These are phyloP conservation scores for Coelogynopora nodosa DNA, from an alignment of 2,888 invertebrate species.

Conservation along the genomic window DNA sequence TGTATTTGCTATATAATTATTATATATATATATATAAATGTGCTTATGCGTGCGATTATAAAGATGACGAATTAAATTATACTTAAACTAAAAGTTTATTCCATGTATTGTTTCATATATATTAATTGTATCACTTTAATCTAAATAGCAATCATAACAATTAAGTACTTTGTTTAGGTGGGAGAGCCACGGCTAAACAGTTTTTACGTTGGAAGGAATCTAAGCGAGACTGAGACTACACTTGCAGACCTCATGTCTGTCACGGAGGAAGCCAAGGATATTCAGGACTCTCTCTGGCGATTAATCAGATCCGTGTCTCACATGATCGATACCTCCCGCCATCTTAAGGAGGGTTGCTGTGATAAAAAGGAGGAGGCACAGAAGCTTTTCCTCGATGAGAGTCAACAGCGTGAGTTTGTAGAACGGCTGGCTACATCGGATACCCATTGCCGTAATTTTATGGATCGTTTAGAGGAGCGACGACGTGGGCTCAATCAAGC, in stretches of 20 bases:
- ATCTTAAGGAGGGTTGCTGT: neutral
- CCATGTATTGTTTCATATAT: too few relatives aligned
- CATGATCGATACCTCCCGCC: conserved; percentile 26
- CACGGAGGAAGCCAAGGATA: conserved; percentile 40
- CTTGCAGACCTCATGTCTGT: conserved; percentile 39
- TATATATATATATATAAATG: too few relatives aligned
- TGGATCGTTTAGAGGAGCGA: conserved; percentile 71
- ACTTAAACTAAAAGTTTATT: too few relatives aligned
- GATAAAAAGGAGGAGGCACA: neutral
- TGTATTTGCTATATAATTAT: too few relatives aligned
- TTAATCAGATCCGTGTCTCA: conserved; percentile 16
- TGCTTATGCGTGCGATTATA: too few relatives aligned
- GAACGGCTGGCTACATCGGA: conserved; percentile 28
- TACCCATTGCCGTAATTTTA: conserved; percentile 57
- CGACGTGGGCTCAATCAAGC: conserved; percentile 70
- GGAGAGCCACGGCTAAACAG: conserved; percentile 36
- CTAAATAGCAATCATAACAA: too few relatives aligned
- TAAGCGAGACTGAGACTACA: conserved; percentile 39
- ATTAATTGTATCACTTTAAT: too few relatives aligned
- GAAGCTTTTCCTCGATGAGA: conserved; percentile 17
- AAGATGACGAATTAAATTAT: too few relatives aligned
- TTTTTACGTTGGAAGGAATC: conserved; percentile 36
- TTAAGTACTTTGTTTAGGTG: conserved; percentile 22
- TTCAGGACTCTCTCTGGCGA: conserved; percentile 44
- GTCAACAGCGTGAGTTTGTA: conserved; percentile 21